Conservation (phyloP, 2,888 invertebrate species). For the Drosophila mulleri region DNA sequence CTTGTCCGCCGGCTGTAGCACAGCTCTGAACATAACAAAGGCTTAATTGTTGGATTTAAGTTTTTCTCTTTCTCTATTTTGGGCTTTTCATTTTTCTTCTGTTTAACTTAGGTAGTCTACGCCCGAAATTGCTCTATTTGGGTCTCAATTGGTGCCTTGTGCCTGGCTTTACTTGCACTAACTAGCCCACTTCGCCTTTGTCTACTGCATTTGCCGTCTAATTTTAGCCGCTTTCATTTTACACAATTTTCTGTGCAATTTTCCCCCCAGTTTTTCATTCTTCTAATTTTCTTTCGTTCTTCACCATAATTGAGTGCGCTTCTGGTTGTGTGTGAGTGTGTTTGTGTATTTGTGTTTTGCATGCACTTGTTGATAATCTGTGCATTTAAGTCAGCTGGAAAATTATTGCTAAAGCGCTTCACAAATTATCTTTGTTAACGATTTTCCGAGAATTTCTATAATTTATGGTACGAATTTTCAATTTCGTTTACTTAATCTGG, state of each 20-base stretch:
- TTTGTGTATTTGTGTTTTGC: constrained; percentile 10
- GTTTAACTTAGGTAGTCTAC: constrained; percentile 12
- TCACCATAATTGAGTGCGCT: constrained; percentile 17
- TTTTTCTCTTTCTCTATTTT: not conserved
- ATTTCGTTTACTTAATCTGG: not conserved
- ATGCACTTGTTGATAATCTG: constrained; percentile 48
- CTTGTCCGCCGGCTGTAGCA: constrained; percentile 26
- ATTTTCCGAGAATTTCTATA: not conserved
- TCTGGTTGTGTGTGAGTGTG: not conserved
- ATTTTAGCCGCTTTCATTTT: constrained; percentile 42
- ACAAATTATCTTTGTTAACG: constrained; percentile 19
- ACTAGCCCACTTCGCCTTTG: not conserved
- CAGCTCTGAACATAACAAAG: constrained; percentile 57
- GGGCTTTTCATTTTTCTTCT: not conserved
- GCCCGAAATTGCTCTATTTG: constrained; percentile 7
- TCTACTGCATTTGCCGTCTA: constrained; percentile 27
- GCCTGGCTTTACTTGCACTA: not conserved
- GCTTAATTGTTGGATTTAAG: constrained; percentile 63
- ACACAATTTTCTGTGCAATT: constrained; percentile 30
- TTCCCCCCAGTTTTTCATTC: constrained; percentile 1
- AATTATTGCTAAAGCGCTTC: constrained; percentile 25
- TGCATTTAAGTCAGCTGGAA: constrained; percentile 43
- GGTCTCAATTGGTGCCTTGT: not conserved
- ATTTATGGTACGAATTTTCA: not conserved
- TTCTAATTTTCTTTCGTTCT: constrained; percentile 9